These are phyloP conservation scores for Lepidonotus clava DNA, from an alignment of 2,888 invertebrate genomes.

Conservation along the genomic window DNA sequence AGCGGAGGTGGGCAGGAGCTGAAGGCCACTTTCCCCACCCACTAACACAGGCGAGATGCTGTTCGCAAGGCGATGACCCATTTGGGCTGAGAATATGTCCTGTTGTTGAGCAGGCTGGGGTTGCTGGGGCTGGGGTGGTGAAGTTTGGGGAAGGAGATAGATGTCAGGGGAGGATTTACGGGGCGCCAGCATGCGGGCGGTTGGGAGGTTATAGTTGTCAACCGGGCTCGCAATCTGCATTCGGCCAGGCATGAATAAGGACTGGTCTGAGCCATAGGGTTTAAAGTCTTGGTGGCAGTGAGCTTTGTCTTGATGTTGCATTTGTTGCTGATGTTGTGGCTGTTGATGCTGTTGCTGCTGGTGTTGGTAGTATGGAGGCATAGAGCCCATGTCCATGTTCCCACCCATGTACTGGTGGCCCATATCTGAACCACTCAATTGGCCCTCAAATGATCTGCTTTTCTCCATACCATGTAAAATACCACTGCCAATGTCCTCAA, in stretches of 20 bases:
- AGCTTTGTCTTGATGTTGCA: not conserved
- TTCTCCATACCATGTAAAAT: not conserved
- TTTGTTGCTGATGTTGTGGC: not conserved
- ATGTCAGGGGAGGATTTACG: slow-evolving; percentile 14
- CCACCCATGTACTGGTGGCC: not conserved
- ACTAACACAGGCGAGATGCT: not conserved
- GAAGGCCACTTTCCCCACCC: not conserved
- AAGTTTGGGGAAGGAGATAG: not conserved
- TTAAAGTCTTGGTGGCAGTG: not conserved
- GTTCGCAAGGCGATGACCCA: slow-evolving; percentile 10
- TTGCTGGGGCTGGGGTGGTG: not conserved
- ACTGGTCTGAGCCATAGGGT: slow-evolving; percentile 24
- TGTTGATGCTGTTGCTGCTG: not conserved
- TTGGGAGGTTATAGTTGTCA: not conserved
- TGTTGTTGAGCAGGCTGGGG: not conserved
- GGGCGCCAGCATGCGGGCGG: not conserved
- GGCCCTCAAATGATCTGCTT: not conserved
- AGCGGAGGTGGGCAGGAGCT: not conserved
- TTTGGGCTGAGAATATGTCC: slow-evolving; percentile 7
- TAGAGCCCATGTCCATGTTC: not conserved
- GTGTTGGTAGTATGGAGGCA: not conserved
- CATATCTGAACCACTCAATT: not conserved
- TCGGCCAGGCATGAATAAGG: not conserved
- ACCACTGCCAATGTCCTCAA: slow-evolving; percentile 14
- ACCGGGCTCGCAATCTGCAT: not conserved